These are phyloP conservation scores for Mactromeris polynyma DNA, from an alignment of 2,888 invertebrate genomes.

Conservation along the genomic window DNA sequence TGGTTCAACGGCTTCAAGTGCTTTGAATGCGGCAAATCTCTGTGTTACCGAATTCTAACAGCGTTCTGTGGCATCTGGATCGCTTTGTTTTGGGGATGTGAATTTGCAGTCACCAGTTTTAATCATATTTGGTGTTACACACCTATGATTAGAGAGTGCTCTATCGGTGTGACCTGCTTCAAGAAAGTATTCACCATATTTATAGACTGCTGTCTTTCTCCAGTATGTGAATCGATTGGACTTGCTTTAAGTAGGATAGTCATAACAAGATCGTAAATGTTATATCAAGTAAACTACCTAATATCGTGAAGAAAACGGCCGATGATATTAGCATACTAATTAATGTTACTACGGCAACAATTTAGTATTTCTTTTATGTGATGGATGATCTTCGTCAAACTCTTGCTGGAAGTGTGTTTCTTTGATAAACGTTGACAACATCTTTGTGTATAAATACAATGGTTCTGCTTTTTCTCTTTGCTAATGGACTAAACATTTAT, in stretches of 20 bases:
- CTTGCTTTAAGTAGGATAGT: constrained; percentile 36
- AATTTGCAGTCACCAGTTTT: constrained; percentile 88
- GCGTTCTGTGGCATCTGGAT: constrained; percentile 91
- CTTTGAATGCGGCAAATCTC: constrained; percentile 90
- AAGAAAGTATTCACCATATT: constrained; percentile 86
- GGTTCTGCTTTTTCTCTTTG: no score
- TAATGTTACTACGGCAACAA: no score
- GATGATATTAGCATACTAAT: no score
- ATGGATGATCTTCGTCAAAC: no score
- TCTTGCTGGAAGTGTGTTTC: no score
- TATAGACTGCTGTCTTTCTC: constrained; percentile 89
- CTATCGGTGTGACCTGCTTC: constrained; percentile 88
- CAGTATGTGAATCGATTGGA: constrained; percentile 89
- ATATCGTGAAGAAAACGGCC: no score
- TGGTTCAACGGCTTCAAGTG: constrained; percentile 90
- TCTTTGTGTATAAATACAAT: no score
- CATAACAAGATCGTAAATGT: background rate
- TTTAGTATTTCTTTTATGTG: no score
- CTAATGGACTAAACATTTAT: no score
- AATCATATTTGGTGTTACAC: constrained; percentile 92
- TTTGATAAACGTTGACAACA: no score
- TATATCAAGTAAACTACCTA: no score
- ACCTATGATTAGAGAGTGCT: constrained; percentile 90
- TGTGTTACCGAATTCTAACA: constrained; percentile 91
- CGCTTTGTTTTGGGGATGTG: constrained; percentile 89